Percentiles rank a stretch among this genome's conserved stretches.
These are phyloP conservation scores for Anthopleura sola DNA, from an alignment of 64 coral and sea anemone species.

Conservation along the genomic window DNA sequence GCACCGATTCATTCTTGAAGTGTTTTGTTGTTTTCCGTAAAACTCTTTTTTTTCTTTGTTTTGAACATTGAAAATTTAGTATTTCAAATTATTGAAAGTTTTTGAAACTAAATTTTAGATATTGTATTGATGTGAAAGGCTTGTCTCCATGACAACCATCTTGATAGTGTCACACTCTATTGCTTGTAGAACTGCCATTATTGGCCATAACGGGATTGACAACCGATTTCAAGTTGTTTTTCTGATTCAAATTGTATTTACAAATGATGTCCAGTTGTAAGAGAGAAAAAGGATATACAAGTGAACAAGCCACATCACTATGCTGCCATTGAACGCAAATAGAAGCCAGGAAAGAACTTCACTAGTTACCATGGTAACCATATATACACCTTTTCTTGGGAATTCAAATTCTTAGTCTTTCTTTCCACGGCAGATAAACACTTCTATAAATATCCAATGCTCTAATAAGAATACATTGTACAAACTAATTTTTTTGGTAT, in stretches of 20 bases:
- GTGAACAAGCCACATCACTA: too few species aligned
- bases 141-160: too few species aligned
- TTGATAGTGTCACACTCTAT: too few species aligned
- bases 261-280: neutral
- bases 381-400: neutral
- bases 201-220: neutral
- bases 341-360: neutral
- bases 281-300: too few species aligned
- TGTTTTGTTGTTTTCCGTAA: neutral
- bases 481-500: neutral
- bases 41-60: neutral
- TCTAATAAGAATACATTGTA: slow-evolving; percentile 20
- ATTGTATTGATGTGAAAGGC: too few species aligned
- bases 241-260: neutral
- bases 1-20: neutral
- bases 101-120: too few species aligned
- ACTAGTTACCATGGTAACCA: neutral
- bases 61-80: neutral
- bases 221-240: neutral
- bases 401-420: neutral
- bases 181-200: too few species aligned
- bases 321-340: neutral
- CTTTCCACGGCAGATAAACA: neutral
- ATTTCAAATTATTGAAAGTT: neutral
- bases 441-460: slow-evolving; percentile 10